Evolutionary conservation across 2,113 vertebrate species (phyloP).

Genomic region (Tylochromis polylepis): DNA sequence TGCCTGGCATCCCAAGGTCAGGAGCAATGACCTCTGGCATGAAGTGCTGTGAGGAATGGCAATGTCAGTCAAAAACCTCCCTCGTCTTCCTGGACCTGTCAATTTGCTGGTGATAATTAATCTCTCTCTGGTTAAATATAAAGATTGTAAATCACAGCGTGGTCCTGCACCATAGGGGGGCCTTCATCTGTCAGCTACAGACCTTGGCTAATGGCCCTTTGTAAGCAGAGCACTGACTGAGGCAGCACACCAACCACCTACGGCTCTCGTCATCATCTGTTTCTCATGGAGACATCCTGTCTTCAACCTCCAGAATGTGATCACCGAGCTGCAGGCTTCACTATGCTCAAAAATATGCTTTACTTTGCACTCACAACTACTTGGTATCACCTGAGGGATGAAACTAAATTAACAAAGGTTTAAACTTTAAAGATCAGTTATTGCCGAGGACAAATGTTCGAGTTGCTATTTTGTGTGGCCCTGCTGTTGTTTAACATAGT

Average conservation of each 20-base stretch:
- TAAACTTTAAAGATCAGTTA: not conserved
- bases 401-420: not conserved
- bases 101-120: slow-evolving; percentile 67
- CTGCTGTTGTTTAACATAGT: not conserved
- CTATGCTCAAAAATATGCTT: not conserved
- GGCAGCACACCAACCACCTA: slow-evolving; percentile 38
- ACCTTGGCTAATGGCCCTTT: slow-evolving; percentile 66
- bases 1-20: slow-evolving; percentile 61
- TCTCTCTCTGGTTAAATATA: slow-evolving; percentile 72
- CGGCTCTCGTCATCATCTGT: slow-evolving; percentile 44
- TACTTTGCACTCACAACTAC: not conserved
- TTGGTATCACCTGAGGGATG: not conserved
- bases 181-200: slow-evolving; percentile 65
- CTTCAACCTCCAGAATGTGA: not conserved
- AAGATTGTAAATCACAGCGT: slow-evolving; percentile 73
- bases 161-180: slow-evolving; percentile 52
- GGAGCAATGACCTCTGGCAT: slow-evolving; percentile 48
- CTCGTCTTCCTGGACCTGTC: slow-evolving; percentile 61
- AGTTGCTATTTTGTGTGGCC: not conserved
- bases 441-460: not conserved
- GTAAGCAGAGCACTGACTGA: slow-evolving; percentile 39
- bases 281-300: slow-evolving; percentile 22
- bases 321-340: not conserved
- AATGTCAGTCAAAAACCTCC: slow-evolving; percentile 56
- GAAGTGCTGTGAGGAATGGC: slow-evolving; percentile 50